Conservation (phyloP, 2,797 vertebrate genomes). For the Gobio occitaniae region DNA sequence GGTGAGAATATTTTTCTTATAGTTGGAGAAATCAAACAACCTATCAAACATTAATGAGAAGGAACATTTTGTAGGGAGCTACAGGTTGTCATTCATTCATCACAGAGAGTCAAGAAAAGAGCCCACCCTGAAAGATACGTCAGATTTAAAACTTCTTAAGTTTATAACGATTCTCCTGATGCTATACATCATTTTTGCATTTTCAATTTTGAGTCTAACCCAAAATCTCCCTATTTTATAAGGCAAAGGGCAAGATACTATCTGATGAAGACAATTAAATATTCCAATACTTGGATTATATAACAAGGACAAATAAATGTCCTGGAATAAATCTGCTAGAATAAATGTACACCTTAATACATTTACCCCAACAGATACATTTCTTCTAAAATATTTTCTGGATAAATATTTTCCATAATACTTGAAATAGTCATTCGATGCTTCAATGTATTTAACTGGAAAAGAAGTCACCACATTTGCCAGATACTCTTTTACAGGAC, state of each 20-base stretch:
- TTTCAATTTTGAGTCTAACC: constrained; percentile 19
- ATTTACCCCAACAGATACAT: constrained; percentile 1
- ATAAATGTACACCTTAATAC: constrained; percentile 5
- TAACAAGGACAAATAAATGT: constrained; percentile 13
- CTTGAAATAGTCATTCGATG: background rate
- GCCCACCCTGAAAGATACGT: background rate
- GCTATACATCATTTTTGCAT: constrained; percentile 1
- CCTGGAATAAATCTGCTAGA: constrained; percentile 4
- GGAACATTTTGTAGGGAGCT: constrained; percentile 41
- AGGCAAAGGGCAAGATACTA: constrained; percentile 25
- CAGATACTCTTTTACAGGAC: background rate
- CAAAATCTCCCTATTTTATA: constrained; percentile 17
- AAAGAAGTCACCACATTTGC: constrained; percentile 8
- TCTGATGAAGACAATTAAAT: constrained; percentile 19
- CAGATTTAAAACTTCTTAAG: constrained; percentile 19
- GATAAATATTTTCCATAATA: background rate
- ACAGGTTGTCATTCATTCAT: constrained; percentile 48
- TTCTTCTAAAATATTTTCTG: constrained; percentile 17
- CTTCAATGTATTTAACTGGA: constrained; percentile 2
- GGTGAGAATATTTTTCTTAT: constrained; percentile 23
- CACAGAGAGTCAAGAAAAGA: constrained; percentile 47
- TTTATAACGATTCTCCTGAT: background rate
- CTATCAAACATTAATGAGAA: constrained; percentile 47
- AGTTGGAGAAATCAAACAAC: constrained; percentile 44
- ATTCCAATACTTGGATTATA: background rate